Conservation (phyloP, 1,140 invertebrate genomes). For the Psix sp. region DNA sequence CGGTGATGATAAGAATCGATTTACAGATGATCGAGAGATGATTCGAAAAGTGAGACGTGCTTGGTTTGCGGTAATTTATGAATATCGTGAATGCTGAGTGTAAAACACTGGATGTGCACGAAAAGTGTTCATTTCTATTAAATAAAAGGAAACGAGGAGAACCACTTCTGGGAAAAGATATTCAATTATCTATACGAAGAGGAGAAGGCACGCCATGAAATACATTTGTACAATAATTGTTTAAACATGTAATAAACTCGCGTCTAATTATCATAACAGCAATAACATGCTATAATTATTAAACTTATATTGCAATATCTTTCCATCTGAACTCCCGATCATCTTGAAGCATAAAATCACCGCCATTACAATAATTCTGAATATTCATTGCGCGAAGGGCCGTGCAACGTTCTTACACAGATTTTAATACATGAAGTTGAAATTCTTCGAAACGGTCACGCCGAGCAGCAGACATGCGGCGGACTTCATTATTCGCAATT, state of each 20-base stretch:
- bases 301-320: constrained; percentile 21
- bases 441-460: constrained; percentile 37
- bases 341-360: constrained; percentile 25
- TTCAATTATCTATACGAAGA: constrained; percentile 1
- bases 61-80: no score
- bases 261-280: constrained; percentile 17
- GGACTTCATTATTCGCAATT: constrained; percentile 78
- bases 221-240: constrained; percentile 24
- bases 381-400: constrained; percentile 22
- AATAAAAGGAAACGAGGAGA: no score
- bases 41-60: no score
- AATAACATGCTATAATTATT: constrained; percentile 23
- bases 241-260: constrained; percentile 22
- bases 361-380: constrained; percentile 22
- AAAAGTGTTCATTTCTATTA: no score
- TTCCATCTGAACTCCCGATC: constrained; percentile 10
- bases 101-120: no score
- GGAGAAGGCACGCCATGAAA: constrained; percentile 1
- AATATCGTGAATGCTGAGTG: no score
- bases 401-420: constrained; percentile 1
- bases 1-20: no score
- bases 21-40: no score
- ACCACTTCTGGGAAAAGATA: no score
- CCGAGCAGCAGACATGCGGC: constrained; percentile 57
- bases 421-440: constrained; percentile 29